A percentile compares a stretch with the other conserved stretches of the same genome.
Evolutionary conservation across 2,888 invertebrate species (phyloP).

Genomic region (Malacosoma neustria): DNA sequence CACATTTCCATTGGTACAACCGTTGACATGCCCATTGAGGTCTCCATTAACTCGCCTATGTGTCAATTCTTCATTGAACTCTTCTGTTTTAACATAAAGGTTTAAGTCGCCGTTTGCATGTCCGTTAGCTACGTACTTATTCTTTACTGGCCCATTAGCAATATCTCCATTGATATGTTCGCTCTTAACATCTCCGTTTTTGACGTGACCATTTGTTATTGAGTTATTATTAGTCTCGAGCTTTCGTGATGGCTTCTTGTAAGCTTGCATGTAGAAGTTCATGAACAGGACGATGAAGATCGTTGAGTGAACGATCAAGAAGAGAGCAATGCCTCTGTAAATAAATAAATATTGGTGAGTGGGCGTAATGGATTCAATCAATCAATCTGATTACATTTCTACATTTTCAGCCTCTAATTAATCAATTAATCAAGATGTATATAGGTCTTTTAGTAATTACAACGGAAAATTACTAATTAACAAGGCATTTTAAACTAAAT

Average conservation of each 20-base stretch:
- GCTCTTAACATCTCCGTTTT: slow-evolving; percentile 14
- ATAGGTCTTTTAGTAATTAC: no score
- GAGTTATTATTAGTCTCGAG: slow-evolving; percentile 30
- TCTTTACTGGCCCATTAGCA: slow-evolving; percentile 18
- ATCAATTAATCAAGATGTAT: no score
- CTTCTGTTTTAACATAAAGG: slow-evolving; percentile 18
- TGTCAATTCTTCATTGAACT: slow-evolving; percentile 5
- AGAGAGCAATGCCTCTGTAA: slow-evolving; percentile 79
- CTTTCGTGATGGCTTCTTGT: slow-evolving; percentile 54
- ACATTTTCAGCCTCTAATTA: no score
- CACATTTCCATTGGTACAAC: slow-evolving; percentile 14
- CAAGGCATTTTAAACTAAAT: not conserved
- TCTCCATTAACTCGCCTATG: slow-evolving; percentile 21
- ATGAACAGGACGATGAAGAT: slow-evolving; percentile 94
- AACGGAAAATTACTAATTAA: no score
- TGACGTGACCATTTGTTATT: slow-evolving; percentile 22
- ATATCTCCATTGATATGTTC: slow-evolving; percentile 23
- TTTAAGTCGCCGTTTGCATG: slow-evolving; percentile 20
- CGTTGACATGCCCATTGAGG: slow-evolving; percentile 3
- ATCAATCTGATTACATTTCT: no score
- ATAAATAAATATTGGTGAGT: no score
- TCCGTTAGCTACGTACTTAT: slow-evolving; percentile 15
- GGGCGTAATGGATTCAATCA: no score
- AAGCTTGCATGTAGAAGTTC: slow-evolving; percentile 92
- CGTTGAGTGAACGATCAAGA: slow-evolving; percentile 84